phyloP scores from a whole-genome alignment of 2,113 vertebrate species.

The Tupaia chinensis region DNA sequence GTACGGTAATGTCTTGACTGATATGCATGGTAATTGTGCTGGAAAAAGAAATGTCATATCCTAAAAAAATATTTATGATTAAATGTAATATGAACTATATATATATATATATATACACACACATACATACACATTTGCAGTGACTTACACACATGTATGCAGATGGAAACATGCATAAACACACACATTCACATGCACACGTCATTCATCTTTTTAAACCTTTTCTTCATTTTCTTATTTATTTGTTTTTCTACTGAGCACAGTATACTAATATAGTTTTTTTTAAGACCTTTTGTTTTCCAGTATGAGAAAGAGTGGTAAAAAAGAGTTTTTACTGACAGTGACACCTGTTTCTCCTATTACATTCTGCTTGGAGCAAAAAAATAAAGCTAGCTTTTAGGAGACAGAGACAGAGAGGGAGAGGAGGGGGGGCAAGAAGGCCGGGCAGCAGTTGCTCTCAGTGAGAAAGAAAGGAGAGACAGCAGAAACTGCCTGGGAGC shows the following conservation, averaged over 20 bases:
- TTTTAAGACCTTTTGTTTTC: neutral
- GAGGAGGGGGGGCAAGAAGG: neutral
- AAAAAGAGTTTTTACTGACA: neutral
- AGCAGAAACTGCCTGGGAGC: neutral
- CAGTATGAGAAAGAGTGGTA: neutral
- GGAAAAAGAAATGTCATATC: too few species aligned
- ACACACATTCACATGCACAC: too few species aligned
- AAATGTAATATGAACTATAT: too few species aligned
- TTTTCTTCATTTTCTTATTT: neutral
- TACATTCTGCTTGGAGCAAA: neutral
- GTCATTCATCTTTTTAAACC: neutral
- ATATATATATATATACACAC: too few species aligned
- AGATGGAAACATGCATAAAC: too few species aligned
- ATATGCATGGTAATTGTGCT: too few species aligned
- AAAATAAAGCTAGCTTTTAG: neutral
- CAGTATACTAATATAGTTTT: neutral
- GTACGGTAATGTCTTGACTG: too few species aligned
- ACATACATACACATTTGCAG: too few species aligned
- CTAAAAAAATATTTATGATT: too few species aligned
- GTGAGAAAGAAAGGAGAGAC: neutral
- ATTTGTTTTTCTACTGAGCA: neutral
- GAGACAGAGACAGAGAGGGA: too few species aligned
- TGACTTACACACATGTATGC: too few species aligned
- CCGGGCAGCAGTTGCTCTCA: too few species aligned
- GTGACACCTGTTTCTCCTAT: neutral